A percentile compares a stretch with the other conserved stretches of the same genome.
Evolutionary conservation across 2,888 invertebrate species (phyloP).

Genomic region (Gerris lacustris): DNA sequence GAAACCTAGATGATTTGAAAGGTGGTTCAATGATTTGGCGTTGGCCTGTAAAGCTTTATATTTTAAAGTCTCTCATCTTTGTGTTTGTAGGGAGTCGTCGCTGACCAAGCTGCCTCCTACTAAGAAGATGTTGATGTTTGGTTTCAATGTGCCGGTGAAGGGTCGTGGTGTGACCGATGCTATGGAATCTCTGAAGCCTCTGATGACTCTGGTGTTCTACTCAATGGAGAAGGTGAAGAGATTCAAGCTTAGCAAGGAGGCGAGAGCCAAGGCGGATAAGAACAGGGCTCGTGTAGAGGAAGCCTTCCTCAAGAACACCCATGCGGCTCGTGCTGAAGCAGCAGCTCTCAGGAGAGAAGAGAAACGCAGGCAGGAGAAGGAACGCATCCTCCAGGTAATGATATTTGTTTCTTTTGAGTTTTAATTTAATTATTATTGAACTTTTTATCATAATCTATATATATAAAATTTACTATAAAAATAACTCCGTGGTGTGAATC

Average conservation of each 20-base stretch:
- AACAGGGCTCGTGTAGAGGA: constrained; percentile 89
- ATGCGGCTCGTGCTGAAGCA: constrained; percentile 91
- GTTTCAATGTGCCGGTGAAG: constrained; percentile 55
- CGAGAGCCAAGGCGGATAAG: constrained; percentile 81
- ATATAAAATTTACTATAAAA: background rate
- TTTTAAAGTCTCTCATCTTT: no score
- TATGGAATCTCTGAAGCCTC: constrained; percentile 62
- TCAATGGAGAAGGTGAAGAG: constrained; percentile 82
- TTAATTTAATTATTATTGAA: no score
- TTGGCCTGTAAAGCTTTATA: no score
- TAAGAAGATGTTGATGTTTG: constrained; percentile 67
- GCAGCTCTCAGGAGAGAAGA: constrained; percentile 89
- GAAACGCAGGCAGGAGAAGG: constrained; percentile 84
- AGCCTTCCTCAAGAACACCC: constrained; percentile 84
- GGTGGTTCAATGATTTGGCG: no score
- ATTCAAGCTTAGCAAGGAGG: constrained; percentile 80
- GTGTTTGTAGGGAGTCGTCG: constrained; percentile 45
- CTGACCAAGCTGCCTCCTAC: constrained; percentile 62
- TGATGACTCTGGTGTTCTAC: constrained; percentile 82
- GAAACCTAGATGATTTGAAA: no score
- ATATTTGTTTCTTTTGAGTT: constrained; percentile 9
- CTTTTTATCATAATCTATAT: background rate
- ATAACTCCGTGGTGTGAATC: background rate
- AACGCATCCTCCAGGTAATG: constrained; percentile 64
- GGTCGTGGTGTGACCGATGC: constrained; percentile 54